Evolutionary conservation across 2,888 invertebrate genomes (phyloP).

Genomic region (Sesamia inferens): DNA sequence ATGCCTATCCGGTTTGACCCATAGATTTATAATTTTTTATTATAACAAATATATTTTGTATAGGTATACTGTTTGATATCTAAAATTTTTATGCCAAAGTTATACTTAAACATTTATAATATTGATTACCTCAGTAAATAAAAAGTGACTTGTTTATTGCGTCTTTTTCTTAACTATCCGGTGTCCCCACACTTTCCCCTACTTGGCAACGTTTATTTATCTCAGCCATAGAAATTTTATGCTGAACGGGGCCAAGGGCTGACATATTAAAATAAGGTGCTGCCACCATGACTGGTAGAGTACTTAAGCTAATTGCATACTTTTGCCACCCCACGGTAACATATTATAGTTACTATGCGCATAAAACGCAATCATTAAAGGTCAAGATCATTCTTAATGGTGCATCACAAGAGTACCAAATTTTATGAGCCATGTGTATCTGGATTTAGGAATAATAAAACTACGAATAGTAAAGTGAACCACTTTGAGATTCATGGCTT

Average conservation of each 20-base stretch:
- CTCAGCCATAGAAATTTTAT: background rate
- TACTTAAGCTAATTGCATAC: conserved; percentile 4
- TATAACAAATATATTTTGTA: no score
- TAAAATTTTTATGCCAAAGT: no score
- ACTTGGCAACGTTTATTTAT: background rate
- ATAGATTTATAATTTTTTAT: no score
- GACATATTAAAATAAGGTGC: background rate
- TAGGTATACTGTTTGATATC: no score
- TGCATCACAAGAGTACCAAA: background rate
- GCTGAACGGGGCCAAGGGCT: no score
- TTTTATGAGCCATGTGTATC: background rate
- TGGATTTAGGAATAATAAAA: conserved; percentile 36
- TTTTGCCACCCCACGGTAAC: background rate
- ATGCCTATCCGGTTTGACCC: no score
- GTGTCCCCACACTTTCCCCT: no score
- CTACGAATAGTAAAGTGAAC: background rate
- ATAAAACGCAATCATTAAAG: background rate
- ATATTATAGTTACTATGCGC: conserved; percentile 1
- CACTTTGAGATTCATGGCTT: background rate
- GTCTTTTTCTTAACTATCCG: no score
- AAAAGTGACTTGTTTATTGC: no score
- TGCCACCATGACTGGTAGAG: background rate
- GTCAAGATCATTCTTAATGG: background rate
- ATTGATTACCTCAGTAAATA: no score
- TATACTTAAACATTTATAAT: no score